phyloP scores from a whole-genome alignment of 2,113 vertebrate species.

The Calypte anna region DNA sequence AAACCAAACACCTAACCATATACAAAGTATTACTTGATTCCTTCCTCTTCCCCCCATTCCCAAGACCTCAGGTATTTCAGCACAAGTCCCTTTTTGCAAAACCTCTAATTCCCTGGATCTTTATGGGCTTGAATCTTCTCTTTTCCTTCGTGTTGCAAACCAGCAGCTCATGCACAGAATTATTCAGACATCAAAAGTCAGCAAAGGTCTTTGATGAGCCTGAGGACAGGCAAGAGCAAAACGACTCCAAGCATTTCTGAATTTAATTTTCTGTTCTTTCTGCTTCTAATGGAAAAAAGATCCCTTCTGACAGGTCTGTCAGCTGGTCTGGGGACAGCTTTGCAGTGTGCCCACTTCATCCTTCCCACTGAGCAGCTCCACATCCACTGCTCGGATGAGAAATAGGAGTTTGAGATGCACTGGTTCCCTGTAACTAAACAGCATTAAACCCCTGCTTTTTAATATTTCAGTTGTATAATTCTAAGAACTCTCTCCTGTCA shows the following conservation, averaged over 20 bases:
- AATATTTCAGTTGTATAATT: background rate
- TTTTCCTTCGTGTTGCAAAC: background rate
- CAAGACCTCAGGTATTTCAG: slow-evolving; percentile 3
- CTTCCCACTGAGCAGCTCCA: background rate
- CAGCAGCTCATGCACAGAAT: background rate
- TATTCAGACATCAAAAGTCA: background rate
- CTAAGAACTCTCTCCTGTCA: slow-evolving; percentile 31
- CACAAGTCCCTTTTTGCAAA: background rate
- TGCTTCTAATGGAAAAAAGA: background rate
- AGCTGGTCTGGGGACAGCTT: background rate
- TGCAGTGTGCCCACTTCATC: background rate
- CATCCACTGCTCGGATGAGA: background rate
- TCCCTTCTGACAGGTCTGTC: background rate
- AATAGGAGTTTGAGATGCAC: background rate
- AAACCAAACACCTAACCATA: background rate
- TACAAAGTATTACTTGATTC: slow-evolving; percentile 28
- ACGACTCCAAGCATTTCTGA: background rate
- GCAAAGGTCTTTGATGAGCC: background rate
- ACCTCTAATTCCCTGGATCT: background rate
- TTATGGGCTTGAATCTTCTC: background rate
- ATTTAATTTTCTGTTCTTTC: slow-evolving; percentile 40
- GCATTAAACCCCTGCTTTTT: background rate
- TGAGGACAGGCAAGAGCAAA: background rate
- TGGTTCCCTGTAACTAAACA: background rate
- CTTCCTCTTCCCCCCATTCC: background rate